phyloP scores from a whole-genome alignment of 92 coral and sea anemone genomes.

The Siderastrea radians region DNA sequence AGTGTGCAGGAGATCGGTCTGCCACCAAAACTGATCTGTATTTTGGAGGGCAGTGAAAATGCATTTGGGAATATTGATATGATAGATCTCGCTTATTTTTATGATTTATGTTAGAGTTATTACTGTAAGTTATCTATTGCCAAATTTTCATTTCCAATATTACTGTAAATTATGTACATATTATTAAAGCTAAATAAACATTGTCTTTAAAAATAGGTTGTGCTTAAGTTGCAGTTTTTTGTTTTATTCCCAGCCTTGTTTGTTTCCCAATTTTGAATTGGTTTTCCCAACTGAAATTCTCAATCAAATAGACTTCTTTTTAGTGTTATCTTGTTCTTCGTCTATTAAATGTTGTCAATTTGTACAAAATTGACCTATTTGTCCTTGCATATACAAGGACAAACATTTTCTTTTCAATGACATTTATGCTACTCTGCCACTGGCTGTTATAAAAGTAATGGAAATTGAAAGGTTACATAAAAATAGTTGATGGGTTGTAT shows the following conservation, averaged over 20 bases:
- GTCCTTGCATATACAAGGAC: no score
- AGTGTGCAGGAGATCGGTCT: background rate
- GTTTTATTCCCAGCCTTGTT: background rate
- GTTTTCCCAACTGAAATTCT: no score
- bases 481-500: no score
- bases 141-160: constrained; percentile 28
- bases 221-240: background rate
- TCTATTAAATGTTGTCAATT: no score
- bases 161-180: constrained; percentile 35
- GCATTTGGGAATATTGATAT: background rate
- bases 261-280: no score
- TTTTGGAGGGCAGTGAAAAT: background rate
- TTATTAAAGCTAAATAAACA: constrained; percentile 11
- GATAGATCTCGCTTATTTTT: background rate
- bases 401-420: no score
- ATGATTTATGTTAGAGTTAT: background rate
- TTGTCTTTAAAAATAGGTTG: background rate
- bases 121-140: background rate
- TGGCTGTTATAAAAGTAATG: no score
- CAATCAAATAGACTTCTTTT: no score
- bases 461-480: no score
- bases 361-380: no score
- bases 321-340: no score
- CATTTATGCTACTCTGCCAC: no score
- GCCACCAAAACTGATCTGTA: background rate